Evolutionary conservation across 2,113 vertebrate species (phyloP).

Genomic region (Lycaon pictus): DNA sequence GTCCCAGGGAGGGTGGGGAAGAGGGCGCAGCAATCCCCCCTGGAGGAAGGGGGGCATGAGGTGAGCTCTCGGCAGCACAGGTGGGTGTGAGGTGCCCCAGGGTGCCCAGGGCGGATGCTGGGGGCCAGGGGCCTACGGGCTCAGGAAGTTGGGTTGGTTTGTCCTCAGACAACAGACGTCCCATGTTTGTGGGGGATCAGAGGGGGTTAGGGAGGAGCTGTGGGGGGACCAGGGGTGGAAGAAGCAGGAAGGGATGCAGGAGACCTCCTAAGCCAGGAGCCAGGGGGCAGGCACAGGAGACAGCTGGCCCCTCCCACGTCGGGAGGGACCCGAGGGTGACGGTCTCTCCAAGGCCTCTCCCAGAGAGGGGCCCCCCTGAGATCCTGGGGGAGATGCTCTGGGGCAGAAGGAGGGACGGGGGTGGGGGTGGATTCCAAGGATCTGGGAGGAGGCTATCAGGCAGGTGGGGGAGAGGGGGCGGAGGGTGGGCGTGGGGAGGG

Average conservation of each 20-base stretch:
- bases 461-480: rapidly evolving
- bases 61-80: rapidly evolving
- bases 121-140: not conserved
- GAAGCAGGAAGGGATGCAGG: no score
- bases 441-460: not conserved
- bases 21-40: no score
- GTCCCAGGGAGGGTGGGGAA: rapidly evolving
- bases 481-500: not conserved
- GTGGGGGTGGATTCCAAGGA: not conserved
- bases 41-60: rapidly evolving
- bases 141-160: rapidly evolving
- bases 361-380: not conserved
- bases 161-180: not conserved
- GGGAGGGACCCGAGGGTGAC: not conserved
- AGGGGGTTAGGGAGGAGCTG: not conserved
- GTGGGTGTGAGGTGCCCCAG: not conserved
- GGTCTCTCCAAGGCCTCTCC: no score
- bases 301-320: rapidly evolving
- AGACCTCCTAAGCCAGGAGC: no score
- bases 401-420: not conserved
- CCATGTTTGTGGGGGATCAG: no score
- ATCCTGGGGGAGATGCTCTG: not conserved
- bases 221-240: rapidly evolving
- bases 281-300: not conserved
- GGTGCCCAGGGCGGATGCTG: not conserved